Evolutionary conservation across 2,113 vertebrate genomes (phyloP), one percentile per base, ranked within the genome.

Genomic region (Phoenicopterus ruber): DNA sequence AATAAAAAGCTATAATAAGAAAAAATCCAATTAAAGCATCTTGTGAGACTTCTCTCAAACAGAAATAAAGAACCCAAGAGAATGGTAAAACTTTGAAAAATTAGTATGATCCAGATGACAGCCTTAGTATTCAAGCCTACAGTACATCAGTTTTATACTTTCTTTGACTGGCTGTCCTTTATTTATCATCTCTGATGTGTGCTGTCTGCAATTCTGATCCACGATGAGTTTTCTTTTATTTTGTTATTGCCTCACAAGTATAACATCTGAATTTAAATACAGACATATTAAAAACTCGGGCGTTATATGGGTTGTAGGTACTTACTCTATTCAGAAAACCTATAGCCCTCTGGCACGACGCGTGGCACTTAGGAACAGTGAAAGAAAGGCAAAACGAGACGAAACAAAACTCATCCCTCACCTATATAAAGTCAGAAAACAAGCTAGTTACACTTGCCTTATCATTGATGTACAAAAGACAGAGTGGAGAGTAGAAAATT

Each of bases 1-100:
- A 92, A 95, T 88, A 96, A 97, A 96, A 86, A 70, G 42, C 77
- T 91, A 92, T 70, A 94, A 80, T 89, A 91, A 93, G 91, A 74
- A 94, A 92, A 96, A 97, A 90, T 61, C 88, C 57, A 96, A 91
- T 96, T 95, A 96, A 97, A 95, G 67, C 58, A 88, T 77, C 80
- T 90, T 88, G 73, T 90, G 88, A 91, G 55, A 65, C 91, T 96
- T 96, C 74, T 74, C 25, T 93, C 85, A 80, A 92, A 92, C 52
- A 88, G 61, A 94, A 86, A 97, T 94, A 93, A 95, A 94, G 84
- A 95, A 84, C 73, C 67, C 71, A 87, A 85, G 84, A 94, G 61
- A 92, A 88, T 2, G 6, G 80, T 86, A 96, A 97, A 97, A 97
- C 50, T 92, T 87, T 32, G 88, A 72, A 97, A 96, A 89, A 91